A percentile compares a stretch with the other conserved stretches of the same genome.
Conservation (phyloP, 1,140 invertebrate genomes). For the Drosophila melanica region DNA sequence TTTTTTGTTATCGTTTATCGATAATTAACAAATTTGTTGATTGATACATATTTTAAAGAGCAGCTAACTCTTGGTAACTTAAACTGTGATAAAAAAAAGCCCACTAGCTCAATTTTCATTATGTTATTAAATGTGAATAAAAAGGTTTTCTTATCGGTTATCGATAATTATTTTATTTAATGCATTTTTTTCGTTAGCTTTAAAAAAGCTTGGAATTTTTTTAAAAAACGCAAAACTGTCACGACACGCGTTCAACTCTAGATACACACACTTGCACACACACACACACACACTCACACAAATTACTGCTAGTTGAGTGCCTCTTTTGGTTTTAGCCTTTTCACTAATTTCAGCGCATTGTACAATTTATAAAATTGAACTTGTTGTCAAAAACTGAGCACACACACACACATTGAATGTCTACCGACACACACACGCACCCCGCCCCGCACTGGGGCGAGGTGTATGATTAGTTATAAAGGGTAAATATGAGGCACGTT, state of each 20-base stretch:
- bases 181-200: not conserved
- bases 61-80: too few species aligned
- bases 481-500: constrained; percentile 73
- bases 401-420: constrained; percentile 12
- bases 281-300: constrained; percentile 2
- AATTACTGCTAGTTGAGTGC: constrained; percentile 51
- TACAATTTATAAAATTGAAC: constrained; percentile 63
- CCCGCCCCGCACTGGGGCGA: constrained; percentile 1
- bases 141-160: not conserved
- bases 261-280: constrained; percentile 7
- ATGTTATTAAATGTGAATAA: too few species aligned
- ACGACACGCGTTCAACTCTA: constrained; percentile 17
- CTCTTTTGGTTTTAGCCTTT: constrained; percentile 51
- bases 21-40: too few species aligned
- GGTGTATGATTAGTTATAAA: constrained; percentile 67
- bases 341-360: constrained; percentile 64
- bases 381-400: constrained; percentile 41
- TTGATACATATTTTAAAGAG: too few species aligned
- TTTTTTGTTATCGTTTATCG: too few species aligned
- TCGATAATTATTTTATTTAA: not conserved
- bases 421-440: constrained; percentile 19
- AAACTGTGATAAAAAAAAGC: too few species aligned
- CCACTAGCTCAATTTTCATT: too few species aligned
- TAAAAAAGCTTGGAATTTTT: not conserved
- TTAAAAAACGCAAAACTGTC: not conserved